phyloP scores from a whole-genome alignment of 2,797 vertebrate genomes.

The Limosa lapponica region DNA sequence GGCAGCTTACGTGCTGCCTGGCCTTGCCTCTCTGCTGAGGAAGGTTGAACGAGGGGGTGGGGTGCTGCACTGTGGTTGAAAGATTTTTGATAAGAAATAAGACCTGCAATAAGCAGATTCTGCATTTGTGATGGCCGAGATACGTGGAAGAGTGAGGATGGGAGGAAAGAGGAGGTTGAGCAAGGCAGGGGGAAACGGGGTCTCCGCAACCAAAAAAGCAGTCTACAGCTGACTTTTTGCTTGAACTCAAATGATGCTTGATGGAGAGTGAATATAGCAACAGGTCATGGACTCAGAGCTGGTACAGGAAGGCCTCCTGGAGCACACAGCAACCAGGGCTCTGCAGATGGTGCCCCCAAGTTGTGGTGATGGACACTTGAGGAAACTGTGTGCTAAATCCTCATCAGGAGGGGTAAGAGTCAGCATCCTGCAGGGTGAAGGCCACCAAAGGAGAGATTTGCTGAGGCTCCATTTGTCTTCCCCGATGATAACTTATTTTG shows the following conservation, averaged over 20 bases:
- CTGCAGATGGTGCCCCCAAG: not conserved
- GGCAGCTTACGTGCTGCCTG: not conserved
- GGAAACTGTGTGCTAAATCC: conserved; percentile 10
- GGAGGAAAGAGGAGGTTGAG: not conserved
- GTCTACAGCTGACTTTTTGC: not conserved
- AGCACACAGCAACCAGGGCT: not conserved
- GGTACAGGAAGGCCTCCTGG: not conserved
- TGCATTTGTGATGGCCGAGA: not conserved
- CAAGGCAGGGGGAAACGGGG: fast-evolving
- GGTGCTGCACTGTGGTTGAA: fast-evolving
- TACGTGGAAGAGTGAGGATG: not conserved
- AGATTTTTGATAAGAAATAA: not conserved
- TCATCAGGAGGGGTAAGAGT: not conserved
- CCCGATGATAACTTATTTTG: conserved; percentile 41
- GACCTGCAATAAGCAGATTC: not conserved
- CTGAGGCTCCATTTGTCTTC: conserved; percentile 3
- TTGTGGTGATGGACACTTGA: not conserved
- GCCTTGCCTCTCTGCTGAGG: not conserved
- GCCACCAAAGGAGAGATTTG: not conserved
- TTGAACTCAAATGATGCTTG: not conserved
- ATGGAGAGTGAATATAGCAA: not conserved
- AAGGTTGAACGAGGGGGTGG: not conserved
- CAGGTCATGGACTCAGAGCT: not conserved
- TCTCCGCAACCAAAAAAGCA: not conserved
- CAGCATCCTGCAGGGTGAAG: conserved; percentile 53